A percentile compares a stretch with the other conserved stretches of the same genome.
Evolutionary conservation across 2,113 vertebrate species (phyloP).

Genomic region (Apodemus sylvaticus): DNA sequence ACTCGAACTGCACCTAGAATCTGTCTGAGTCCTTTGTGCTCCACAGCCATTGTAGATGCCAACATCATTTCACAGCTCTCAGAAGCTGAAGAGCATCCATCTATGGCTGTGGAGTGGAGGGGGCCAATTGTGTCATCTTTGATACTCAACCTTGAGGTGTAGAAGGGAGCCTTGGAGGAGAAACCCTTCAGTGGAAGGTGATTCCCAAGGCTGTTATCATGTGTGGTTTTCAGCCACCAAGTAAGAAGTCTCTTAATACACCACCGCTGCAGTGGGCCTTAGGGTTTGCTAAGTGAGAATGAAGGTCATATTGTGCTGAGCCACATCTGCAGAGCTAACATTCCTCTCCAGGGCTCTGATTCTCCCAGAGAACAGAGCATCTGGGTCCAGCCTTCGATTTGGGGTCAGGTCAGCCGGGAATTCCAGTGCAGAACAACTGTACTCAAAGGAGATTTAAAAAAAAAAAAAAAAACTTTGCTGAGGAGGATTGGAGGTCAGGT

Average conservation of each 20-base stretch:
- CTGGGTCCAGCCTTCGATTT: background rate
- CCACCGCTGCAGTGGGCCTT: background rate
- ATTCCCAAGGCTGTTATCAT: background rate
- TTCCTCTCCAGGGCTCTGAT: background rate
- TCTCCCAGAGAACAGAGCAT: background rate
- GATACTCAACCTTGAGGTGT: rapidly evolving
- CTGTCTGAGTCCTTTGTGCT: background rate
- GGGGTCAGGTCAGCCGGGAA: background rate
- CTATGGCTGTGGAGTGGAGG: rapidly evolving
- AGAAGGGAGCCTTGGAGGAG: background rate
- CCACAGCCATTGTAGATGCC: rapidly evolving
- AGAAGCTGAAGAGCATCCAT: rapidly evolving
- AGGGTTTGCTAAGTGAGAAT: background rate
- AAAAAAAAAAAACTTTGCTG: too few species aligned
- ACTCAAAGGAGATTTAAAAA: background rate
- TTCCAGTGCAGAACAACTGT: background rate
- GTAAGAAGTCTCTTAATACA: background rate
- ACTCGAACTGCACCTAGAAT: background rate
- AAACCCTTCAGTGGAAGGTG: background rate
- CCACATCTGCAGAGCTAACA: background rate
- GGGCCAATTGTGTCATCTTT: rapidly evolving
- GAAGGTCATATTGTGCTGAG: background rate
- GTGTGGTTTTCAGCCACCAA: background rate
- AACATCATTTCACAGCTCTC: background rate
- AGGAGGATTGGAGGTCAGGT: background rate